phyloP scores from a whole-genome alignment of 2,797 vertebrate genomes.

The Semotilus atromaculatus region DNA sequence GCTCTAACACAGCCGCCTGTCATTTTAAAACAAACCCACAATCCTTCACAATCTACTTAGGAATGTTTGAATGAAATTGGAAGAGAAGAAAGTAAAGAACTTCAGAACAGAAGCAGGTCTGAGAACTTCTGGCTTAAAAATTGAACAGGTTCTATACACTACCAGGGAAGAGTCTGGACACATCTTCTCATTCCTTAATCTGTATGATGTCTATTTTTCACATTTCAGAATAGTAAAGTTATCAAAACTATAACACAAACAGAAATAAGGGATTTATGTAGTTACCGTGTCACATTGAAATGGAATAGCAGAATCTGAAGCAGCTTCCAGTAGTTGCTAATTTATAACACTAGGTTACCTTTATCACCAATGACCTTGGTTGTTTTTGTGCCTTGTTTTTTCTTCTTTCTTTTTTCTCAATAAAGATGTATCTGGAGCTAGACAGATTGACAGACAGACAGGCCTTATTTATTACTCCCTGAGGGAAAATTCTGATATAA shows the following conservation, averaged over 20 bases:
- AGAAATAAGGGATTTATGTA: neutral
- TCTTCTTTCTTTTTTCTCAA: neutral
- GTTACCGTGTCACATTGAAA: neutral
- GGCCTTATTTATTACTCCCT: conserved; percentile 32
- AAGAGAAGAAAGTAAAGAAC: neutral
- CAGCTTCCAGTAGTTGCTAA: neutral
- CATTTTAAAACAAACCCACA: neutral
- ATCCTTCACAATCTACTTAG: neutral
- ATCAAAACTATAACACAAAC: neutral
- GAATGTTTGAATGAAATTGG: neutral
- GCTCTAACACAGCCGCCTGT: neutral
- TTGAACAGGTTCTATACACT: neutral
- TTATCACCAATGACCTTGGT: conserved; percentile 13
- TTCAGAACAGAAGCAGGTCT: neutral
- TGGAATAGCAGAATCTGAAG: neutral
- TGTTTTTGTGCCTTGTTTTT: conserved; percentile 1
- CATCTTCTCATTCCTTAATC: neutral
- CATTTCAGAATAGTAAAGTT: neutral
- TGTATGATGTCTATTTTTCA: neutral
- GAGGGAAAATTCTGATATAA: conserved; percentile 2
- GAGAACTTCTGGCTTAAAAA: conserved; percentile 2
- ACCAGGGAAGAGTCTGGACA: neutral
- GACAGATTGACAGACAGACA: conserved; percentile 34
- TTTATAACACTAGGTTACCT: neutral
- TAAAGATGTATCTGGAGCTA: conserved; percentile 4